These are phyloP conservation scores for Rhinichthys osculus DNA, from an alignment of 2,797 vertebrate species.

Conservation along the genomic window DNA sequence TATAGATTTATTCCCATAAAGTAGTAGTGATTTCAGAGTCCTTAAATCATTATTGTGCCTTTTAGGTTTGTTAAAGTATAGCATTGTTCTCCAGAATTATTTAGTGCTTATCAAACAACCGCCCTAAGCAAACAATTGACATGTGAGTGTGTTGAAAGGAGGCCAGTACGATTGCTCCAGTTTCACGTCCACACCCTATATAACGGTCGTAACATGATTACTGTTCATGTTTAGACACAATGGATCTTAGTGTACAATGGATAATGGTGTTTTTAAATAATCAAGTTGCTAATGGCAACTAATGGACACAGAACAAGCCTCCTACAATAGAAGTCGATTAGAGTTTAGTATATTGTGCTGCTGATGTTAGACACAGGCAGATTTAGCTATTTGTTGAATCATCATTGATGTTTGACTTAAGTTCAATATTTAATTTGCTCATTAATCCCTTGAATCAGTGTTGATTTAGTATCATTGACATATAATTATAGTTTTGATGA, in stretches of 20 bases:
- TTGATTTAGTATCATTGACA: background rate
- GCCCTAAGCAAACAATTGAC: constrained; percentile 30
- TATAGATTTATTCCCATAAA: background rate
- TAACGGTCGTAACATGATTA: constrained; percentile 22
- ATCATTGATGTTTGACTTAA: background rate
- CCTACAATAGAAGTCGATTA: background rate
- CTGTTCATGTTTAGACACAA: constrained; percentile 22
- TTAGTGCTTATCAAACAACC: background rate
- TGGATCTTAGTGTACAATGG: background rate
- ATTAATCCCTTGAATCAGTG: background rate
- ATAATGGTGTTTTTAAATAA: constrained; percentile 14
- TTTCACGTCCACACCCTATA: constrained; percentile 39
- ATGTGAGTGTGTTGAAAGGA: constrained; percentile 12
- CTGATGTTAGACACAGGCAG: background rate
- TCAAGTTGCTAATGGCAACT: constrained; percentile 31
- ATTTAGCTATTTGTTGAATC: constrained; percentile 2
- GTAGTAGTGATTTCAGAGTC: background rate
- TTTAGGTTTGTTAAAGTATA: background rate
- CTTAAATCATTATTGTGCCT: background rate
- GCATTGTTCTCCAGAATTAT: background rate
- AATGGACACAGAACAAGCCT: background rate
- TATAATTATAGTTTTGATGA: background rate
- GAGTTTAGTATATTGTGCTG: background rate
- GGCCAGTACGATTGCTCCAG: constrained; percentile 1
- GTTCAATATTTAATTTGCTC: background rate